A percentile compares a stretch with the other conserved stretches of the same genome.
These are phyloP conservation scores for Malacosoma neustria DNA, from an alignment of 2,888 invertebrate species.

Conservation along the genomic window DNA sequence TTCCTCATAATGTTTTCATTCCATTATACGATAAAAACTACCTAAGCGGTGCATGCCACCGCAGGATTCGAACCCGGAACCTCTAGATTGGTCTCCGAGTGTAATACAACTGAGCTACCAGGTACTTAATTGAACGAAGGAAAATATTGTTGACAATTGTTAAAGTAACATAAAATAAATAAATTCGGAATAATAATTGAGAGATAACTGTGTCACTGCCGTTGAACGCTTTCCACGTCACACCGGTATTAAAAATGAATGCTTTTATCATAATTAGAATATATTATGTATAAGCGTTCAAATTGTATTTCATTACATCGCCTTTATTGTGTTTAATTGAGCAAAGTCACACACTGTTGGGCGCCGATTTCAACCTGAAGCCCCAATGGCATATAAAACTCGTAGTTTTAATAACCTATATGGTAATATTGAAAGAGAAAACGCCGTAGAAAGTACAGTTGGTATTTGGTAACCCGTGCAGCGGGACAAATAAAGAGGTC, in stretches of 20 bases:
- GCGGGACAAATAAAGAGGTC: background rate
- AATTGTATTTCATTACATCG: constrained; percentile 14
- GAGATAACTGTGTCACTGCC: background rate
- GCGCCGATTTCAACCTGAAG: background rate
- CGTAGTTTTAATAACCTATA: background rate
- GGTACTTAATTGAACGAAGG: too few relatives aligned
- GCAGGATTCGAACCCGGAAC: too few relatives aligned
- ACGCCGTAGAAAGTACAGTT: background rate
- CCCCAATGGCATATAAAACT: background rate
- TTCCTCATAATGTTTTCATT: too few relatives aligned
- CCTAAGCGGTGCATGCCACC: too few relatives aligned
- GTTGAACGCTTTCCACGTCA: background rate
- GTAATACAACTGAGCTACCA: too few relatives aligned
- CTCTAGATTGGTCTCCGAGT: too few relatives aligned
- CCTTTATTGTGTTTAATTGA: constrained; percentile 6
- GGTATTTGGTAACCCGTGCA: background rate
- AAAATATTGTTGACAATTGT: too few relatives aligned
- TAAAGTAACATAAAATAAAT: too few relatives aligned
- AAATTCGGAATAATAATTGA: background rate
- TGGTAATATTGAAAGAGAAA: background rate
- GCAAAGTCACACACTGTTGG: background rate
- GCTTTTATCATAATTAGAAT: background rate
- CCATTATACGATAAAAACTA: too few relatives aligned
- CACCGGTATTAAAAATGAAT: background rate
- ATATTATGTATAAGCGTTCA: constrained; percentile 9